phyloP scores from a whole-genome alignment of 2,888 invertebrate genomes.

The Orthonychiurus folsomi region DNA sequence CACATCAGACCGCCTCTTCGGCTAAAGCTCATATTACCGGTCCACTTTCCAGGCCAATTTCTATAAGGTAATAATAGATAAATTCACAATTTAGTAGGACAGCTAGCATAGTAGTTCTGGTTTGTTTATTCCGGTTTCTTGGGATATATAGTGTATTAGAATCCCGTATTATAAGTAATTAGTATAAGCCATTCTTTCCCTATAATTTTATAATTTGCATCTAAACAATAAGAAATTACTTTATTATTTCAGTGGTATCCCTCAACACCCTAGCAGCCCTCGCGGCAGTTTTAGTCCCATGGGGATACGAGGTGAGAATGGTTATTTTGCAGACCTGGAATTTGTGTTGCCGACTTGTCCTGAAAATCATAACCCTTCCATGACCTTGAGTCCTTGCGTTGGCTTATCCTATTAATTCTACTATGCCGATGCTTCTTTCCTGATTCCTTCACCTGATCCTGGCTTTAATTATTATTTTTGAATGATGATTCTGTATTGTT shows the following conservation, averaged over 20 bases:
- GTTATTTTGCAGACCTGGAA: background rate
- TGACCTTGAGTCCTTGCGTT: background rate
- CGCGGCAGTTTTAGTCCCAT: background rate
- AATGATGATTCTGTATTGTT: background rate
- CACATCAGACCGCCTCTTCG: background rate
- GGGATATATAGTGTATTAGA: too few species aligned
- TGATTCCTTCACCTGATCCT: background rate
- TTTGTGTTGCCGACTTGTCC: background rate
- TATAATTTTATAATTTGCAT: background rate
- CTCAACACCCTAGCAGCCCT: background rate
- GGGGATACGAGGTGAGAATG: background rate
- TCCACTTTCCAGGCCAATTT: conserved; percentile 4
- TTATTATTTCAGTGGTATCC: background rate
- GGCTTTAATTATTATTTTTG: background rate
- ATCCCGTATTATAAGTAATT: too few species aligned
- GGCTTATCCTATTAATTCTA: too few species aligned
- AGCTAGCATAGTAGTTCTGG: too few species aligned
- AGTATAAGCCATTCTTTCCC: too few species aligned
- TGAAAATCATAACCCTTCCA: background rate
- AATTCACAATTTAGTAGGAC: too few species aligned
- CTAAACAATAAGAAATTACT: background rate
- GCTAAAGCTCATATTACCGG: background rate
- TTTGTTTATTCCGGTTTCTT: too few species aligned
- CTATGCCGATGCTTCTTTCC: background rate
- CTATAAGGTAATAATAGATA: conserved; percentile 7